Conservation (phyloP, 2,888 invertebrate genomes). For the Heliconius sara region DNA sequence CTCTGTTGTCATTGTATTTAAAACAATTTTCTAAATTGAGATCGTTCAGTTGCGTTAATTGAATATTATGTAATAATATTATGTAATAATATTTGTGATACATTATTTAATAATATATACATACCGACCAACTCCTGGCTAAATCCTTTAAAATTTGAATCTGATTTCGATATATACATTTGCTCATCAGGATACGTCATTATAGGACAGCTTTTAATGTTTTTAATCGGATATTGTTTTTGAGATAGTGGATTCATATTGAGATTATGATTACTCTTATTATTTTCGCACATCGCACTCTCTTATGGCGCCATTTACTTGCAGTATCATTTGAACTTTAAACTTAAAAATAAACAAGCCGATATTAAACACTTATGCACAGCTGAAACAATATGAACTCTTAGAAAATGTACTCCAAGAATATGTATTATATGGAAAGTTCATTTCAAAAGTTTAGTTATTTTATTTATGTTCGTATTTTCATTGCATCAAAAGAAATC, state of each 20-base stretch:
- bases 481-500: neutral
- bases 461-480: neutral
- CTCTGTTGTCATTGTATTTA: neutral
- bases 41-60: neutral
- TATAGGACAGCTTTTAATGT: conserved; percentile 8
- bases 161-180: conserved; percentile 3
- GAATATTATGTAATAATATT: neutral
- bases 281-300: conserved; percentile 22
- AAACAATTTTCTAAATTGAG: neutral
- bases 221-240: neutral
- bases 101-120: conserved; percentile 26
- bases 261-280: conserved; percentile 17
- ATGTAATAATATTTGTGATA: too few relatives aligned
- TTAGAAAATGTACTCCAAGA: neutral
- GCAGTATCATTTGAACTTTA: conserved; percentile 41
- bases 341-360: conserved; percentile 40
- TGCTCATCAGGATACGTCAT: conserved; percentile 35
- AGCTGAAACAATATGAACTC: conserved; percentile 29
- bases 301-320: conserved; percentile 39
- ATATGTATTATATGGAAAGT: neutral
- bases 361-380: conserved; percentile 23
- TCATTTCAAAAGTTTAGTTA: neutral
- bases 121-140: conserved; percentile 41
- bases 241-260: neutral
- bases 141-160: conserved; percentile 31